These are phyloP conservation scores for Caligus rogercresseyi DNA, from an alignment of 1,140 invertebrate genomes.

Conservation along the genomic window DNA sequence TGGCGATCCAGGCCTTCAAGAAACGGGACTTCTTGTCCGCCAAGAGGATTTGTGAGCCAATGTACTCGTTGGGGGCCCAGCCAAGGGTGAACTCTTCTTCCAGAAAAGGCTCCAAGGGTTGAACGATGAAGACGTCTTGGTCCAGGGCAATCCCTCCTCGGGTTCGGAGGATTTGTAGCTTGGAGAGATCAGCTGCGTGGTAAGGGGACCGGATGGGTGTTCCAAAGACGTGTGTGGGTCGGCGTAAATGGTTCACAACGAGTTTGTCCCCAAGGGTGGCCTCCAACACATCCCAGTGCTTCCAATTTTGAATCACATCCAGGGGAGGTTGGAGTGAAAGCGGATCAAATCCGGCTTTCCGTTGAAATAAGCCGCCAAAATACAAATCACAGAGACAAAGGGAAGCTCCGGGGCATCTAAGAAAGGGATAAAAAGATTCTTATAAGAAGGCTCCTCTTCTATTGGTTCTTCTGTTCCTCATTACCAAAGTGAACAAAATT, in stretches of 20 bases:
- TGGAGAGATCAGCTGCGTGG: conserved; percentile 10
- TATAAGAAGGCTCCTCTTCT: not conserved
- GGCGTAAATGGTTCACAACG: not conserved
- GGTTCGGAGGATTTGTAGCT: not conserved
- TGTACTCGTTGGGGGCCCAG: not conserved
- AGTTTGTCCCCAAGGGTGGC: not conserved
- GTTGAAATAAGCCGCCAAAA: conserved; percentile 10
- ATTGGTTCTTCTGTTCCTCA: not conserved
- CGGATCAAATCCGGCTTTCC: not conserved
- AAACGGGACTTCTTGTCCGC: not conserved
- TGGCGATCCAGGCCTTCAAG: conserved; percentile 5
- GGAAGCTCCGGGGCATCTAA: not conserved
- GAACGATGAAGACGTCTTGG: conserved; percentile 7
- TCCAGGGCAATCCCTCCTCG: conserved; percentile 15
- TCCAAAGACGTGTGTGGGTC: conserved; percentile 17
- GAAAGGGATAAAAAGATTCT: not conserved
- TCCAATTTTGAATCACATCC: not conserved
- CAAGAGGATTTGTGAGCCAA: conserved; percentile 6
- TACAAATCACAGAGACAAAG: conserved; percentile 4
- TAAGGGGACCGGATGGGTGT: not conserved
- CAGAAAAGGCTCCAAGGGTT: not conserved
- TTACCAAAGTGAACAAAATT: conserved; percentile 5
- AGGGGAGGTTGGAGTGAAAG: conserved; percentile 1
- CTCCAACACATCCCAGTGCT: not conserved
- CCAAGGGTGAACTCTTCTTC: not conserved